Evolutionary conservation across 92 coral and sea anemone species (phyloP).

Genomic region (Epizoanthus rinbou): DNA sequence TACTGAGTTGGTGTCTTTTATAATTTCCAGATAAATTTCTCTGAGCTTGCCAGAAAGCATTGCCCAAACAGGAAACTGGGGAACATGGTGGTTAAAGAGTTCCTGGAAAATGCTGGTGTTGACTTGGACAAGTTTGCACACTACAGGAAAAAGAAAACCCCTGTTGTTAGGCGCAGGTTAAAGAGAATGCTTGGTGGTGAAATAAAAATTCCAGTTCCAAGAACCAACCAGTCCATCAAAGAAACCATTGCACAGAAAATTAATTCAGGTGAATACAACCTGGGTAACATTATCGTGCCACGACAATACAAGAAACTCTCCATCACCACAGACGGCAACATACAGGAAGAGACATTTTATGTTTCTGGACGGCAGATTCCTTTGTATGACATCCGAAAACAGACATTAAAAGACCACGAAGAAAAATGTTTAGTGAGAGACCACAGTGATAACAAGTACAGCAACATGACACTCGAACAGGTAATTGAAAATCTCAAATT

Average conservation of each 20-base stretch:
- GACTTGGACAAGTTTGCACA: not conserved
- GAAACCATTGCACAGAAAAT: not conserved
- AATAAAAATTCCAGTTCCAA: conserved; percentile 26
- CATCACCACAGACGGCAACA: not conserved
- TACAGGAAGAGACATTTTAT: conserved; percentile 10
- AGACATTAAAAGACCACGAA: not conserved
- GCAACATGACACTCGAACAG: conserved; percentile 20
- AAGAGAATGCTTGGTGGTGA: conserved; percentile 27
- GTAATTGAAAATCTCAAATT: conserved; percentile 7
- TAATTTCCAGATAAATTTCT: no score
- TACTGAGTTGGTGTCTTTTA: no score
- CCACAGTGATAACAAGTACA: conserved; percentile 26
- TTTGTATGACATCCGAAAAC: conserved; percentile 38
- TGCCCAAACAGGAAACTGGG: not conserved
- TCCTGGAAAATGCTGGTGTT: not conserved
- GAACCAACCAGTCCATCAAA: conserved; percentile 22
- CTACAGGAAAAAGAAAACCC: conserved; percentile 22
- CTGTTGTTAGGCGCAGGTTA: conserved; percentile 17
- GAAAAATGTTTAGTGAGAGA: conserved; percentile 23
- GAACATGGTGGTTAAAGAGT: conserved; percentile 11
- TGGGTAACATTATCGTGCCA: conserved; percentile 33
- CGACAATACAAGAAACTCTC: conserved; percentile 12
- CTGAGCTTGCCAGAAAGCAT: no score
- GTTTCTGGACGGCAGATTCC: conserved; percentile 42
- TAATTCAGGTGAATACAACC: conserved; percentile 18